Evolutionary conservation across 2,113 vertebrate species (phyloP), one percentile per base, ranked within the genome.

Genomic region (Leiothrix lutea): DNA sequence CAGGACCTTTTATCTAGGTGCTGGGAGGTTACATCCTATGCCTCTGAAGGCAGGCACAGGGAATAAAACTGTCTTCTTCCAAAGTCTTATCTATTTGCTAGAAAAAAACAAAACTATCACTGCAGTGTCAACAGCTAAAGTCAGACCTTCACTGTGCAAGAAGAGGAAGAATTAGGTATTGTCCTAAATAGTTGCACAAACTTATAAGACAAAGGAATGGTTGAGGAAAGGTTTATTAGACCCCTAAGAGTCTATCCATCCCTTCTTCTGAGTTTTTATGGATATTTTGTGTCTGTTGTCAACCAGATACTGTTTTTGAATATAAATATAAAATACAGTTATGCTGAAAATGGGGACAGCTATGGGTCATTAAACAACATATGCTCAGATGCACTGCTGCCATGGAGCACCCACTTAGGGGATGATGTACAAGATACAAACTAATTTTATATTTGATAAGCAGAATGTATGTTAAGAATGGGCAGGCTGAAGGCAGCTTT

Each of bases 391-490:
- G 47, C 70, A 85, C 54, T 65, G 70, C 73, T 95, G 78, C 38
- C 87, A 92, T 70, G 65, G 94, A 90, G 66, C 70, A 88, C 67
- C 74, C 66, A 95, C 87, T 92, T 94, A 65, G 21, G 36, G 47
- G 38, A 66, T 86, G 54, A 77, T 91, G 58, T 80, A 85, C 66
- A 82, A 78, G 61, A 50, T 36, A 72, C 5, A 94, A 80, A 38
- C 66, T 91, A 91, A 95, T 90, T 95, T 95, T 94, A 70, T 73
- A 91, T 44, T 86, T 90, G 57, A 35, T 87, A 94, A 87, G 21
- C 45, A 94, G 86, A 95, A 89, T 21, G n/a, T 31, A 66, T 82
- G 62, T n/a, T 95, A 94, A 69, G 79, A 90, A 84, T 90, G 62
- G 94, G 93, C 50, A 85, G 70, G 42, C 82, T 57, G 38, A 94